These are phyloP conservation scores for Parnassius apollo DNA, from an alignment of 2,888 invertebrate genomes.

Conservation along the genomic window DNA sequence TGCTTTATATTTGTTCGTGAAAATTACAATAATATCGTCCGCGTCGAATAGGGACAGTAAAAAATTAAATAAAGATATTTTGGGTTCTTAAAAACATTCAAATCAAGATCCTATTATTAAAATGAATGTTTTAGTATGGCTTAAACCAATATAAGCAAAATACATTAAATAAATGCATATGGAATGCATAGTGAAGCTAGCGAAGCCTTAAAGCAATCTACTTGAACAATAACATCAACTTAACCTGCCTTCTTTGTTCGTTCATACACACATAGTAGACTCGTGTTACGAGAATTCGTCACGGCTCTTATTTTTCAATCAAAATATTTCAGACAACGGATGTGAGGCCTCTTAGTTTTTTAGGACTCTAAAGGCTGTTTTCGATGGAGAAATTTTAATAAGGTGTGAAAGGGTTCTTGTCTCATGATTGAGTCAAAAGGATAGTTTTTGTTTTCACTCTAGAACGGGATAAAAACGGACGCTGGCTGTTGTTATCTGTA, in stretches of 20 bases:
- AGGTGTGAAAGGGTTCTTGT: conserved; percentile 73
- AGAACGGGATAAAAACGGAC: conserved; percentile 31
- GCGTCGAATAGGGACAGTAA: too few species aligned
- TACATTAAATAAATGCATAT: too few species aligned
- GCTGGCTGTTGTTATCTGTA: conserved; percentile 29
- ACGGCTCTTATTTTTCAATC: conserved; percentile 78
- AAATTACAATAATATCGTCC: too few species aligned
- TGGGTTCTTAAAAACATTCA: too few species aligned
- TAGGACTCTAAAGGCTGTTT: conserved; percentile 42
- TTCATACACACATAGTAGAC: conserved; percentile 23
- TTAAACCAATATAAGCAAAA: too few species aligned
- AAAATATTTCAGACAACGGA: conserved; percentile 71
- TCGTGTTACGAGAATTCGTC: conserved; percentile 56
- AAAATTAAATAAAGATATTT: too few species aligned
- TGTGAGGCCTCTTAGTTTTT: conserved; percentile 52
- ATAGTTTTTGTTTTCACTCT: conserved; percentile 43
- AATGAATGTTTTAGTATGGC: too few species aligned
- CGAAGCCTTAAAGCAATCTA: neutral
- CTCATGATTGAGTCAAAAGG: conserved; percentile 64
- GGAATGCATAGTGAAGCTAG: conserved; percentile 1
- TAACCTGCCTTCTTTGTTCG: conserved; percentile 13
- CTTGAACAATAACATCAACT: conserved; percentile 37
- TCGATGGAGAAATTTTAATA: conserved; percentile 65
- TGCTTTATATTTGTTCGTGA: too few species aligned
- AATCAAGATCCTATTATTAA: too few species aligned